These are phyloP conservation scores for Platalea minor DNA, from an alignment of 2,797 vertebrate genomes.

Conservation along the genomic window DNA sequence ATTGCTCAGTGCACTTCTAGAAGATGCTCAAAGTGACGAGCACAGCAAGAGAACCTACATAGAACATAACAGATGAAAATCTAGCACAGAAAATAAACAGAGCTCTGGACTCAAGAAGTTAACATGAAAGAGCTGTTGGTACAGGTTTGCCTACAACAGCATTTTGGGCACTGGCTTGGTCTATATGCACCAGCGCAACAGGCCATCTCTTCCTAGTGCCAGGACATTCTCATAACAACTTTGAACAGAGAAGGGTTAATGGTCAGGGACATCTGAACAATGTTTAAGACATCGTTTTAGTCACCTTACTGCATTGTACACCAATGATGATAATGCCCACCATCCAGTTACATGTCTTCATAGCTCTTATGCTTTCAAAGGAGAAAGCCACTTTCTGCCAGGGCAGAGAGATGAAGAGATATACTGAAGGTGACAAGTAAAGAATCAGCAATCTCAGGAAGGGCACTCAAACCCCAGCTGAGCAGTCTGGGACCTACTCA, in stretches of 20 bases:
- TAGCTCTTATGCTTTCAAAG: not conserved
- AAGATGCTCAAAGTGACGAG: not conserved
- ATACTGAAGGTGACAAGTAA: not conserved
- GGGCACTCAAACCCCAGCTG: not conserved
- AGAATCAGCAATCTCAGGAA: not conserved
- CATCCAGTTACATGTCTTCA: not conserved
- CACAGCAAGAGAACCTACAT: not conserved
- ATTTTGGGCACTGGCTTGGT: not conserved
- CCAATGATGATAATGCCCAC: not conserved
- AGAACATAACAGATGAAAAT: not conserved
- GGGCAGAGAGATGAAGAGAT: not conserved
- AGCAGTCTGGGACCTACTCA: not conserved
- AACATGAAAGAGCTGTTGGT: not conserved
- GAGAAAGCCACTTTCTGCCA: not conserved
- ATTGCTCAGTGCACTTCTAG: not conserved
- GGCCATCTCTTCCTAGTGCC: not conserved
- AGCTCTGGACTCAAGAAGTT: not conserved
- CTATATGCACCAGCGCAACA: not conserved
- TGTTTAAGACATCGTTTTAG: not conserved
- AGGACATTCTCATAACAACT: not conserved
- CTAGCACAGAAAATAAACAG: not conserved
- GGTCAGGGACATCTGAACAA: not conserved
- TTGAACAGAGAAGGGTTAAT: not conserved
- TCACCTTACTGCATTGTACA: not conserved
- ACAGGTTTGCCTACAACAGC: not conserved